A percentile compares a stretch with the other conserved stretches of the same genome.
These are phyloP conservation scores for Penaeus vannamei DNA, from an alignment of 1,140 invertebrate genomes.

Conservation along the genomic window DNA sequence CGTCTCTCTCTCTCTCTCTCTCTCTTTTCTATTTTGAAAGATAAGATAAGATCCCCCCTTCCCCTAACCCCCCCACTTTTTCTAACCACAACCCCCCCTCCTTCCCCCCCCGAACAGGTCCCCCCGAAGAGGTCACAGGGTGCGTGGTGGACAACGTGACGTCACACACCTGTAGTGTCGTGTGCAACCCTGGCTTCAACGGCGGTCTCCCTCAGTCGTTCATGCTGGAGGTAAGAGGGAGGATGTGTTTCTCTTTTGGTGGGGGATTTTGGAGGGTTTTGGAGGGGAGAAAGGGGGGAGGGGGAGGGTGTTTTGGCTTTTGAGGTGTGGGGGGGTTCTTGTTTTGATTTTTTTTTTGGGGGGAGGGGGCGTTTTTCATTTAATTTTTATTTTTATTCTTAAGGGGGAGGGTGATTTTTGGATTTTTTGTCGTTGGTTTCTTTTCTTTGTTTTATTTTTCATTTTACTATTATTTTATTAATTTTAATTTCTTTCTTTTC, in stretches of 20 bases:
- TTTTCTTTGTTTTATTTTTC: too few species aligned
- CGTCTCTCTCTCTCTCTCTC: background rate
- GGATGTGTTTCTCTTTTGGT: background rate
- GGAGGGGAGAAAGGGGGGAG: too few species aligned
- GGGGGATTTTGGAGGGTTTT: background rate
- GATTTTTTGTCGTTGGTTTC: too few species aligned
- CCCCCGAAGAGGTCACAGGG: constrained; percentile 52
- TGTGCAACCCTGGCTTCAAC: constrained; percentile 40
- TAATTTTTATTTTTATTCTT: too few species aligned
- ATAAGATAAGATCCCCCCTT: background rate
- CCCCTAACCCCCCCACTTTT: background rate
- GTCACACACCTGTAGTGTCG: constrained; percentile 49
- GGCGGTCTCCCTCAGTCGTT: constrained; percentile 40
- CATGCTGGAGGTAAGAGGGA: constrained; percentile 35
- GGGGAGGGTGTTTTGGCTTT: too few species aligned
- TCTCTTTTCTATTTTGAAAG: background rate
- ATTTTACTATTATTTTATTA: too few species aligned
- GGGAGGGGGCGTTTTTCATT: too few species aligned
- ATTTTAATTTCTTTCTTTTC: too few species aligned
- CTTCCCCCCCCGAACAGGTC: constrained; percentile 24
- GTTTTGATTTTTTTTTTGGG: too few species aligned
- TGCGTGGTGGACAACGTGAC: constrained; percentile 62
- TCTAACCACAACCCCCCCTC: background rate
- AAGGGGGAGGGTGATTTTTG: too few species aligned
- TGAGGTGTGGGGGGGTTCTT: too few species aligned